A percentile compares a stretch with the other conserved stretches of the same genome.
These are phyloP conservation scores for Otolemur crassicaudatus DNA, from an alignment of 2,797 vertebrate species.

Conservation along the genomic window DNA sequence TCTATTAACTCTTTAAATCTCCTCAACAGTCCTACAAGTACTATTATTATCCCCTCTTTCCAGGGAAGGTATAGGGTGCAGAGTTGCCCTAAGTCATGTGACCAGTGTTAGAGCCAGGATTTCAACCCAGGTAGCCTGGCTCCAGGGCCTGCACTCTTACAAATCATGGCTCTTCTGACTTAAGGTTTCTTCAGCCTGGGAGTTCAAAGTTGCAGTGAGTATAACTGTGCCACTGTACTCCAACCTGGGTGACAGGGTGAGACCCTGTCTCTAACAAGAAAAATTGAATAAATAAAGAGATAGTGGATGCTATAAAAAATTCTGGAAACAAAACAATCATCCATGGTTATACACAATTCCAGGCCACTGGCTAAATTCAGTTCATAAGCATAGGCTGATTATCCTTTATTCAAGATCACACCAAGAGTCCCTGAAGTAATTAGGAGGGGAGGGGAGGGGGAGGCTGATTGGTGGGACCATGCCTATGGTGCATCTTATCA, in stretches of 20 bases:
- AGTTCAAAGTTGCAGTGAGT: neutral
- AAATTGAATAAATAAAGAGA: neutral
- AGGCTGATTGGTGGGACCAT: no score
- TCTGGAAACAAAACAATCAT: conserved; percentile 1
- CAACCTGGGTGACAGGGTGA: neutral
- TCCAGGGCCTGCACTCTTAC: neutral
- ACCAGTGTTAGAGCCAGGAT: neutral
- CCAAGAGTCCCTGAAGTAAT: neutral
- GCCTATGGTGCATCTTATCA: no score
- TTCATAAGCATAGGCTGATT: neutral
- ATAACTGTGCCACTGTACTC: neutral
- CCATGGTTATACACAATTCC: neutral
- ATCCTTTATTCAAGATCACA: conserved; percentile 24
- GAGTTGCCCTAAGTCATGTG: neutral
- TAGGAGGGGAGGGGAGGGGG: neutral
- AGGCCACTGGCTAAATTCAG: neutral
- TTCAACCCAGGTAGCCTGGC: neutral
- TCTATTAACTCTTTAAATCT: neutral
- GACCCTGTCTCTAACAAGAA: neutral
- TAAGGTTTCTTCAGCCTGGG: neutral
- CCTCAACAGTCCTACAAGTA: neutral
- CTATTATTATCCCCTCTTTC: neutral
- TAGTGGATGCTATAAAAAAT: neutral
- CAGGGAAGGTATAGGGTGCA: neutral
- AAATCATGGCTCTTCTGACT: neutral